These are phyloP conservation scores for Watsonalla binaria DNA, from an alignment of 2,888 invertebrate genomes.

Conservation along the genomic window DNA sequence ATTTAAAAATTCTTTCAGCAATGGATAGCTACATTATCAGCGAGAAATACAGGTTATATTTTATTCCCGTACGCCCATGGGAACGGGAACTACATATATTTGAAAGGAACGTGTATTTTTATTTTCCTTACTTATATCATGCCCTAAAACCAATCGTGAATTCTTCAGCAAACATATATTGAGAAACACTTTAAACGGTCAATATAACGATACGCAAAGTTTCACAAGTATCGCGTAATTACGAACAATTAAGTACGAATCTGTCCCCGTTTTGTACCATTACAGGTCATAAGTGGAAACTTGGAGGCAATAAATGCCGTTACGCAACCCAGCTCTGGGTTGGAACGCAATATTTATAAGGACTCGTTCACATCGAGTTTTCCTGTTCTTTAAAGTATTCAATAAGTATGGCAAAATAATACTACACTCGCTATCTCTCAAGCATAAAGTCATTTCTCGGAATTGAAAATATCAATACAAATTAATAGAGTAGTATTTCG, in stretches of 20 bases:
- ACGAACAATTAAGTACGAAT: slow-evolving; percentile 39
- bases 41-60: no score
- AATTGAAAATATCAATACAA: no score
- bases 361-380: neutral
- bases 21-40: no score
- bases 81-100: no score
- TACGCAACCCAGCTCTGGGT: slow-evolving; percentile 25
- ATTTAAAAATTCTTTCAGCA: no score
- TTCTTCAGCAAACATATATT: neutral
- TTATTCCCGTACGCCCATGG: no score
- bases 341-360: slow-evolving; percentile 24
- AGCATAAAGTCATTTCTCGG: no score
- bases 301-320: slow-evolving; percentile 28
- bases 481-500: no score
- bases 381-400: neutral
- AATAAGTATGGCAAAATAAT: neutral
- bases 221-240: slow-evolving; percentile 25
- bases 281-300: slow-evolving; percentile 38
- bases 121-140: neutral
- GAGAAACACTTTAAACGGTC: neutral
- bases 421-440: no score
- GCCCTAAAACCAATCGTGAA: neutral
- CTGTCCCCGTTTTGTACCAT: slow-evolving; percentile 33
- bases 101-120: no score
- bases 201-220: slow-evolving; percentile 7